phyloP scores from a whole-genome alignment of 2,888 invertebrate species.

The Temnothorax ravouxi region DNA sequence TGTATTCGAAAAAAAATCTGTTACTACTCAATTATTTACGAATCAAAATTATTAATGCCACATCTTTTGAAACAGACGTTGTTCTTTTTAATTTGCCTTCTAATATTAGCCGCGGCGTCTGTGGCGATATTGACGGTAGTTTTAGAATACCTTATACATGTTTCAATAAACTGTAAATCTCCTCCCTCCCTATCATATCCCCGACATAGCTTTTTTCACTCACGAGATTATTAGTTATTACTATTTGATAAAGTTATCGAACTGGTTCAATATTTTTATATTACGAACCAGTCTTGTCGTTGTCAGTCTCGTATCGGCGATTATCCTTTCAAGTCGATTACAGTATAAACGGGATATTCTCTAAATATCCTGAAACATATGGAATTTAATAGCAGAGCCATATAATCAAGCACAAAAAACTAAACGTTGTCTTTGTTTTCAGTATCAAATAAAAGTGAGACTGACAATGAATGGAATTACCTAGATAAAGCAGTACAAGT shows the following conservation, averaged over 20 bases:
- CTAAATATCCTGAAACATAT: constrained; percentile 28
- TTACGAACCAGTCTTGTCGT: too few relatives aligned
- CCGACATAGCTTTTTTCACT: constrained; percentile 26
- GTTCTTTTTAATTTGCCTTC: not conserved
- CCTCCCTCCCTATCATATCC: not conserved
- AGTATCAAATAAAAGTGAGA: not conserved
- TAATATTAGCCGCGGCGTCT: not conserved
- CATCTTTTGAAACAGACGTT: not conserved
- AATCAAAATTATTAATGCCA: not conserved
- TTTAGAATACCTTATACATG: not conserved
- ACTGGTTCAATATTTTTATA: constrained; percentile 30
- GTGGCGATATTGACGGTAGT: not conserved
- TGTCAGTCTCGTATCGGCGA: not conserved
- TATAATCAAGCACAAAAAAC: not conserved
- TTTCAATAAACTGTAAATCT: constrained; percentile 26
- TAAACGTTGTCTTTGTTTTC: not conserved
- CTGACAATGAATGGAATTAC: not conserved
- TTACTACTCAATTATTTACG: not conserved
- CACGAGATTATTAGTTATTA: constrained; percentile 39
- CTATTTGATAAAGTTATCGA: constrained; percentile 46
- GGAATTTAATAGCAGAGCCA: not conserved
- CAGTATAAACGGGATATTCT: not conserved
- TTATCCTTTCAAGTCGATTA: constrained; percentile 4
- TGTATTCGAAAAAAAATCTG: not conserved
- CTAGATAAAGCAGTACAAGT: not conserved